Base-by-base conservation (phyloP, 2,888 invertebrate species). In the Noctua pronuba region DNA sequence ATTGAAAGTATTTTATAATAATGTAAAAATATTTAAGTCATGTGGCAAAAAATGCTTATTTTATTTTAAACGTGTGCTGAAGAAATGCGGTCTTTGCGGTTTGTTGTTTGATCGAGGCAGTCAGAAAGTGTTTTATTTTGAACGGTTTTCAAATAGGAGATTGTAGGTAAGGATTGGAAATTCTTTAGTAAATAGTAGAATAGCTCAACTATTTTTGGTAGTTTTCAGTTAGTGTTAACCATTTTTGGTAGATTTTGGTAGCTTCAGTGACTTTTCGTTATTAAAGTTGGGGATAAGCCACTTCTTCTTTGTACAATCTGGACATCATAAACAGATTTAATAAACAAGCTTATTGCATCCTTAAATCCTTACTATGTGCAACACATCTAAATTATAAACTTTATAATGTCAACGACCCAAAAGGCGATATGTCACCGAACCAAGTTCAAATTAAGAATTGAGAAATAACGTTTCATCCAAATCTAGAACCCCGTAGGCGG, bases 1-100 rank as follows among this genome's bases (percentile, higher is more conserved):
- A 88, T 84, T 75, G 41, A 71, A 80, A 86, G 58, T 75, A 84
- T 86, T 79, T 86, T 75, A 73, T 80, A 86, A 83, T 86, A 79
- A 83, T 68, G 66, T 55, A 79, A 83, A 86, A 84, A 71, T 86
- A 83, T 73, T 66, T 73, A 64, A 66, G 75, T 62, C 58, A 69
- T 85, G 85, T 82, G 73, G 73, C 55, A 86, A 79, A 86, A 85
- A 75, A 79, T 64, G 49, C 46, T 58, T 73, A 79, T 79, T 84
- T 82, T 71, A 73, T 83, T 79, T 85, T 84, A 46, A 78, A 72
- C 31, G 52, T 49, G 35, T 35, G 49, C 44, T 72, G 64, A 69
- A 66, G 60, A 7, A 64, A 72, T 52, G 55, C 31, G 49, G 74
- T 64, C 2, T 28, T 52, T 79, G 83, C 65, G 86, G 86, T 85